These are phyloP conservation scores for Miniopterus natalensis DNA, from an alignment of 2,113 vertebrate genomes.

Conservation along the genomic window DNA sequence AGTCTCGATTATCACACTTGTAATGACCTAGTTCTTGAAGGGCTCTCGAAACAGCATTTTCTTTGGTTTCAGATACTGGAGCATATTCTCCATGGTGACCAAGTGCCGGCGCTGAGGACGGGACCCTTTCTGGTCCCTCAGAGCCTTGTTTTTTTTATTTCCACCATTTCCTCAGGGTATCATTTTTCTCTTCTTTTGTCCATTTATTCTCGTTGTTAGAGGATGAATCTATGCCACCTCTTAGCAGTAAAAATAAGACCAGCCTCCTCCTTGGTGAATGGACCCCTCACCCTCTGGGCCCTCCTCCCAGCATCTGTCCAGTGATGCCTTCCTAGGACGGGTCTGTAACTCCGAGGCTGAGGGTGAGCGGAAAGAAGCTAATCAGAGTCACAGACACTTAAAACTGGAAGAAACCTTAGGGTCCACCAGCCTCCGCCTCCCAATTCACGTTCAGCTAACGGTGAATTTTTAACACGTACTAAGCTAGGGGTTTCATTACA, in stretches of 20 bases:
- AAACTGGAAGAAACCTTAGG: neutral
- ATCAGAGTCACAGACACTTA: neutral
- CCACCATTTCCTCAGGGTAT: neutral
- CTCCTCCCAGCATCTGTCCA: slow-evolving; percentile 17
- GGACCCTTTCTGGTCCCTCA: neutral
- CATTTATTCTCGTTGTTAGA: slow-evolving; percentile 19
- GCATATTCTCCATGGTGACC: neutral
- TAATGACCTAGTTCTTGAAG: neutral
- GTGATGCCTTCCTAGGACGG: neutral
- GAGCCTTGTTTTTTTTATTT: slow-evolving; percentile 30
- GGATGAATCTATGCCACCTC: neutral
- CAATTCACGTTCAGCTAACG: neutral
- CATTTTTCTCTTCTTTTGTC: slow-evolving; percentile 17
- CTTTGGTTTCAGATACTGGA: neutral
- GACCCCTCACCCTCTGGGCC: neutral
- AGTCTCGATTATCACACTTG: neutral
- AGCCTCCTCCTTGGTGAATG: neutral
- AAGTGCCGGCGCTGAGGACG: neutral
- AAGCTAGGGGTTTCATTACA: neutral
- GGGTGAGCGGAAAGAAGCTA: neutral
- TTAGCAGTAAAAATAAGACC: neutral
- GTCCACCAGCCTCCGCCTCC: neutral
- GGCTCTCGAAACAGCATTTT: slow-evolving; percentile 42
- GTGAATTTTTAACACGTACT: neutral
- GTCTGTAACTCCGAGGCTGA: neutral